Evolutionary conservation across 2,113 vertebrate species (phyloP), one percentile per base, ranked within the genome.

Genomic region (Glareola pratincola): DNA sequence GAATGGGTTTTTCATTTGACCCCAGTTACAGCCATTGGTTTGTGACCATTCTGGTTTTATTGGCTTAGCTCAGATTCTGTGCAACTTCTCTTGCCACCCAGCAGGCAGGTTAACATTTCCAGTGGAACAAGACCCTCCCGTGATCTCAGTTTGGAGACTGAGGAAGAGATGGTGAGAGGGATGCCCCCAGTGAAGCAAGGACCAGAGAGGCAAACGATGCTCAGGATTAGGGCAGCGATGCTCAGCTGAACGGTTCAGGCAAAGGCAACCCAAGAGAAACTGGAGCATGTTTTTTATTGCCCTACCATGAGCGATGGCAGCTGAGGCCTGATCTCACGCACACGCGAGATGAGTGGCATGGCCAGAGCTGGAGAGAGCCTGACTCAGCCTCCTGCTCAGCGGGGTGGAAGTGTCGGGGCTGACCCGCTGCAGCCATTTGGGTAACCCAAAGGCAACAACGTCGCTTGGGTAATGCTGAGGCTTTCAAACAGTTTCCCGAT

Each of bases 241-340:
- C 30, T 91, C 32, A 82, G n/a, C 12, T 67, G 56, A 62, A 81
- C 1, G 4, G 22, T 39, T 57, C 59, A 34, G 77, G 30, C 23
- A 85, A 92, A 88, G 56, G 16, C 41, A 75, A 37, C 18, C 8
- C 9, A 60, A 47, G 37, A 51, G 62, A 82, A 92, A 63, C 2
- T 8, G 34, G 30, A 39, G 21, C 11, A 16, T 15, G 8, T 14
- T 43, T 71, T 81, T 56, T 15, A 17, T 34, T 2, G 0, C 5
- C 2, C 0, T 37, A 29, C 27, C 12, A 8, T 4, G 18, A 73
- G n/a, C 0, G 1, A 57, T 0, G 2, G 18, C n/a, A 68, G 36
- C 48, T 79, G 81, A 83, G 36, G 36, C 34, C 48, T 48, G 30
- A 17, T 79, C 29, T 54, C 7, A 2, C 0, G 3, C 63, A 9